These are phyloP conservation scores for Xylota segnis DNA, from an alignment of 2,888 invertebrate genomes.

Conservation along the genomic window DNA sequence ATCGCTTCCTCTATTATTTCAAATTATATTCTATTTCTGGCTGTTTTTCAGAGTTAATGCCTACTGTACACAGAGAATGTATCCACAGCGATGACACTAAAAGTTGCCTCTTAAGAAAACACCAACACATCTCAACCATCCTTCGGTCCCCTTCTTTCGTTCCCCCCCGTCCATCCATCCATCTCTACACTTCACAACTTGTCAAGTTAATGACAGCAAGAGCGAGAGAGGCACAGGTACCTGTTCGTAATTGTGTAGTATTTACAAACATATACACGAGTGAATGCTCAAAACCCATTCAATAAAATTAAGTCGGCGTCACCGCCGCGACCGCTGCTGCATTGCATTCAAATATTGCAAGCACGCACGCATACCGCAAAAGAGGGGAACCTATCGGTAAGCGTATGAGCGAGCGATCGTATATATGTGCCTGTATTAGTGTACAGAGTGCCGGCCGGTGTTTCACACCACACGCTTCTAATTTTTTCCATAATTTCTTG, in stretches of 20 bases:
- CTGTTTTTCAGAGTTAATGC: slow-evolving; percentile 66
- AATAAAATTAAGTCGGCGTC: slow-evolving; percentile 60
- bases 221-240: slow-evolving; percentile 53
- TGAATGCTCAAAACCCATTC: slow-evolving; percentile 52
- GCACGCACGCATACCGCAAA: slow-evolving; percentile 18
- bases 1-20: slow-evolving; percentile 31
- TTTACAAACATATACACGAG: slow-evolving; percentile 33
- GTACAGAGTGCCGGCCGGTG: slow-evolving; percentile 58
- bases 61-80: slow-evolving; percentile 60
- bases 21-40: slow-evolving; percentile 72
- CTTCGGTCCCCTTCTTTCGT: slow-evolving; percentile 39
- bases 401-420: slow-evolving; percentile 25
- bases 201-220: slow-evolving; percentile 68
- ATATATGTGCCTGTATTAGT: not conserved
- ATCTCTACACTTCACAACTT: slow-evolving; percentile 58
- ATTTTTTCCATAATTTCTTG: not conserved
- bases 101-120: slow-evolving; percentile 53
- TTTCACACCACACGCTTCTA: not conserved
- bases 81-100: slow-evolving; percentile 53
- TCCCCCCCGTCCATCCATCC: too few relatives aligned
- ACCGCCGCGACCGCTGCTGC: slow-evolving; percentile 11
- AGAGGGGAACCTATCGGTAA: not conserved
- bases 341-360: slow-evolving; percentile 47
- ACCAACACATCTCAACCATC: slow-evolving; percentile 46
- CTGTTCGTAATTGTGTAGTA: slow-evolving; percentile 65